Evolutionary conservation across 2,888 invertebrate genomes (phyloP).

Genomic region (Antitype chi): DNA sequence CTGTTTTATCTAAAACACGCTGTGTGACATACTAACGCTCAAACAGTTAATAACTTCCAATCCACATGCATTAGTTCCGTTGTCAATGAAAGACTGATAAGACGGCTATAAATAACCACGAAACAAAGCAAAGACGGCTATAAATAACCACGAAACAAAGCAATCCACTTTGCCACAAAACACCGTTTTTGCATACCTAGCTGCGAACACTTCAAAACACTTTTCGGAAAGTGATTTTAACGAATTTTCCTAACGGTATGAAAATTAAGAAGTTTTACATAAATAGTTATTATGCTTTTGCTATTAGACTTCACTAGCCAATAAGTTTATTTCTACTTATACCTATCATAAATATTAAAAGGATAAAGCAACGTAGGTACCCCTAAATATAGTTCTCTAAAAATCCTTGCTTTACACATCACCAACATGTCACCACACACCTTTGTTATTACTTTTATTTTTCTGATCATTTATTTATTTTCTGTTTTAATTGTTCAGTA

Average conservation of each 20-base stretch:
- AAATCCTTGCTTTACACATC: too few species aligned
- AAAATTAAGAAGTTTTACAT: background rate
- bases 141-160: slow-evolving; percentile 5
- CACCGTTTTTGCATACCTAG: background rate
- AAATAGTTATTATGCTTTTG: background rate
- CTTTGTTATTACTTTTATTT: too few species aligned
- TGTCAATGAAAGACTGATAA: slow-evolving; percentile 26
- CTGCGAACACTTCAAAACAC: background rate
- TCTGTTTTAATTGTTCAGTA: too few species aligned
- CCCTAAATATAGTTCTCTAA: background rate
- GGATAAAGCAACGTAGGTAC: background rate
- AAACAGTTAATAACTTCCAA: background rate
- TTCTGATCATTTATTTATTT: too few species aligned
- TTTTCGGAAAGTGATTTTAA: background rate
- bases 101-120: slow-evolving; percentile 5
- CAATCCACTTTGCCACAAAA: background rate
- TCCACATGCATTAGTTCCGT: background rate
- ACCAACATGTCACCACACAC: too few species aligned
- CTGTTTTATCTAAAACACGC: background rate
- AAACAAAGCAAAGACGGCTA: background rate
- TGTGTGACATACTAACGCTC: background rate
- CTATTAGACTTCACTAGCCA: background rate
- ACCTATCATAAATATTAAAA: background rate
- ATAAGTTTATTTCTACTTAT: background rate
- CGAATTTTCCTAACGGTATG: background rate